Evolutionary conservation across 2,797 vertebrate species (phyloP).

Genomic region (Bovichtus variegatus): DNA sequence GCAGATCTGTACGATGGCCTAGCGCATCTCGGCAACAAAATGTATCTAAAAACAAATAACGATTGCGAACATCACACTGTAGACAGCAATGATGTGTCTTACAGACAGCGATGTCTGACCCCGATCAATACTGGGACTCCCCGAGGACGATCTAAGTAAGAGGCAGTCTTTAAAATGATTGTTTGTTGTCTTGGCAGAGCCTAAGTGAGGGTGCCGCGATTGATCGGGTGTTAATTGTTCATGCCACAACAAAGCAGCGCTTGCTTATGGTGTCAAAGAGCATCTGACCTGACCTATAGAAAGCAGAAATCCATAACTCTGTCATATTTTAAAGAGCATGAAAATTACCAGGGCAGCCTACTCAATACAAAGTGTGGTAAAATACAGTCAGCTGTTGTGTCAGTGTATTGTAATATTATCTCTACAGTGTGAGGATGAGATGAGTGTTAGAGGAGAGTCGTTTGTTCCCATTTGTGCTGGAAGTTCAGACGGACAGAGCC

Average conservation of each 20-base stretch:
- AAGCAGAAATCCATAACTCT: slow-evolving; percentile 22
- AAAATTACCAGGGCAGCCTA: slow-evolving; percentile 15
- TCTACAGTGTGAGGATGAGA: slow-evolving; percentile 12
- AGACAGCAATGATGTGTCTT: neutral
- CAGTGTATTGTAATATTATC: slow-evolving; percentile 15
- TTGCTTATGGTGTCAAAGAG: slow-evolving; percentile 40
- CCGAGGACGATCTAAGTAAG: slow-evolving; percentile 63
- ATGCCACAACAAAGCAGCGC: slow-evolving; percentile 17
- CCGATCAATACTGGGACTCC: slow-evolving; percentile 55
- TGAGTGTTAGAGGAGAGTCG: neutral
- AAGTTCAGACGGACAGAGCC: slow-evolving; percentile 14
- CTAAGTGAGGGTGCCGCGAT: slow-evolving; percentile 41
- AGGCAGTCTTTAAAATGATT: slow-evolving; percentile 44
- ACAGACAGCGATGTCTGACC: slow-evolving; percentile 15
- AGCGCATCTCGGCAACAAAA: neutral
- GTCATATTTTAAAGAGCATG: slow-evolving; percentile 16
- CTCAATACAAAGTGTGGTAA: neutral
- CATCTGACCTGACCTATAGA: slow-evolving; percentile 2
- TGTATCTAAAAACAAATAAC: neutral
- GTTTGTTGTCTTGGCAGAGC: slow-evolving; percentile 55
- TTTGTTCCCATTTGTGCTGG: slow-evolving; percentile 14
- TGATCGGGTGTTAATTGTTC: slow-evolving; percentile 51
- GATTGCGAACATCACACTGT: slow-evolving; percentile 1
- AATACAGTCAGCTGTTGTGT: slow-evolving; percentile 9
- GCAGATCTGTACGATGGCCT: neutral